Conservation (phyloP, 2,797 vertebrate species). For the Paedocypris micromegethes region DNA sequence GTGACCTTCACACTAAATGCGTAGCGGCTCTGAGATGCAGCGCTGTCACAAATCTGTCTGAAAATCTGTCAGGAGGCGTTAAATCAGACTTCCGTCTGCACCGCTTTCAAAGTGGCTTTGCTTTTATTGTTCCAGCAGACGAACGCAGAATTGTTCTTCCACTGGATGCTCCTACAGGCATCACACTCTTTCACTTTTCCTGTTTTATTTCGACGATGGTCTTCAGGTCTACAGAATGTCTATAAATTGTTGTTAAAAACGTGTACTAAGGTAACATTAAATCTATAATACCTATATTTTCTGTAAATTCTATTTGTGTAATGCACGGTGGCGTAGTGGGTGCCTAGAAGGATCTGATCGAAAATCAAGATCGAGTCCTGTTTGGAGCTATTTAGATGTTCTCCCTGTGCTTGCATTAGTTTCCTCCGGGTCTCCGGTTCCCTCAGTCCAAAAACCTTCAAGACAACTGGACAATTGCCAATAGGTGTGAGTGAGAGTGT, state of each 20-base stretch:
- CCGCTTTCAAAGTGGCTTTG: slow-evolving; percentile 10
- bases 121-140: slow-evolving; percentile 15
- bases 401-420: too few species aligned
- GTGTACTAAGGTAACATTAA: too few species aligned
- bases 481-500: too few species aligned
- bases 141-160: background rate
- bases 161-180: background rate
- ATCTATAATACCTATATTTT: too few species aligned
- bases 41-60: slow-evolving; percentile 27
- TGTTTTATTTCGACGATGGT: background rate
- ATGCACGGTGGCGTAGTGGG: too few species aligned
- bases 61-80: slow-evolving; percentile 27
- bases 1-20: slow-evolving; percentile 31
- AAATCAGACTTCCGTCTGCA: slow-evolving; percentile 21
- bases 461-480: too few species aligned
- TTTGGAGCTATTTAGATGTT: too few species aligned
- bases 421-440: too few species aligned
- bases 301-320: too few species aligned
- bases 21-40: slow-evolving; percentile 17
- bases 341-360: too few species aligned
- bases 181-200: background rate
- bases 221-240: background rate
- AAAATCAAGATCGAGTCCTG: too few species aligned
- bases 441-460: too few species aligned
- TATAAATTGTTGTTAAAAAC: background rate